A percentile compares a stretch with the other conserved stretches of the same genome.
phyloP scores from a whole-genome alignment of 2,797 vertebrate species.

The Urophycis tenuis region DNA sequence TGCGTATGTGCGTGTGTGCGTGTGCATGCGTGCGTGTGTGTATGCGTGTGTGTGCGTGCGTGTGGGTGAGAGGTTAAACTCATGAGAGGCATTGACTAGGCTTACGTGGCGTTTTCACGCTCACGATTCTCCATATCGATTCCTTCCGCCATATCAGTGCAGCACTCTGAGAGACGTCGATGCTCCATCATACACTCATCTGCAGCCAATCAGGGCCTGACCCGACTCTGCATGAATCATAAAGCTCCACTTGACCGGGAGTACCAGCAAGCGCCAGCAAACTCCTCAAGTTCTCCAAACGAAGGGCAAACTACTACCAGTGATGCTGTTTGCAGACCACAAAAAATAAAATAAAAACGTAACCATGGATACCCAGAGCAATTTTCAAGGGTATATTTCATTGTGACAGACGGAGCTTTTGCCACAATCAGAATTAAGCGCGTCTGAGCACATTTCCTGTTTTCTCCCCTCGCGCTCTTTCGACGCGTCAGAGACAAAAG shows the following conservation, averaged over 20 bases:
- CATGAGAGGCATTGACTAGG: conserved; percentile 29
- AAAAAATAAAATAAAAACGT: not conserved
- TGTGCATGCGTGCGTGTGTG: too few species aligned
- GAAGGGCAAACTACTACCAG: not conserved
- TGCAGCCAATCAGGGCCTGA: conserved; percentile 14
- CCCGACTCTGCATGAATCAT: conserved; percentile 36
- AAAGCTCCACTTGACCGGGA: conserved; percentile 18
- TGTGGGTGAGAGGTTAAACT: conserved; percentile 36
- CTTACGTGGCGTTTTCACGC: conserved; percentile 41
- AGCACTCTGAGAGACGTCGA: conserved; percentile 23
- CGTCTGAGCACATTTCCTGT: conserved; percentile 14
- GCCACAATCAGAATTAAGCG: not conserved
- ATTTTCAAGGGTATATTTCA: not conserved
- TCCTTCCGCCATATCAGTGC: conserved; percentile 34
- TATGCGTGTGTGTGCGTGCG: too few species aligned
- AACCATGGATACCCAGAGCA: not conserved
- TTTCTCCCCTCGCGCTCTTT: not conserved
- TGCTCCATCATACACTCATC: not conserved
- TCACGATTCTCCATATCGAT: conserved; percentile 49
- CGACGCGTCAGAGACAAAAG: conserved; percentile 21
- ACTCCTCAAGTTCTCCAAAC: not conserved
- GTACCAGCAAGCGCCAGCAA: conserved; percentile 36
- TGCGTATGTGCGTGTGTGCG: too few species aligned
- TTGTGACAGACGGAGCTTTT: not conserved
- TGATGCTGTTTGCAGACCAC: not conserved